These are phyloP conservation scores for Oasisia sp. DNA, from an alignment of 2,888 invertebrate genomes.

Conservation along the genomic window DNA sequence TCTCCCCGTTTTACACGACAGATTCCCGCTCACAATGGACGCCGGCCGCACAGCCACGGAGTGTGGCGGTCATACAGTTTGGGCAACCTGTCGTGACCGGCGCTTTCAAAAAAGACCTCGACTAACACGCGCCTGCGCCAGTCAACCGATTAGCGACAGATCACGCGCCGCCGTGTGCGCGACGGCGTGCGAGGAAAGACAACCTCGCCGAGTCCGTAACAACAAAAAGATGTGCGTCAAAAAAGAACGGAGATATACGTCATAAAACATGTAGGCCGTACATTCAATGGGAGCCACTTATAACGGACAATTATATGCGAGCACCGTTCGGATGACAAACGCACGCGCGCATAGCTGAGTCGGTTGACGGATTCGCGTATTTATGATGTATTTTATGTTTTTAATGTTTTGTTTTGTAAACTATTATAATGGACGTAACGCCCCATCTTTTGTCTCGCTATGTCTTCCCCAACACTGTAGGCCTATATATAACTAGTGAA, in stretches of 20 bases:
- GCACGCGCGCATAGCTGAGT: no score
- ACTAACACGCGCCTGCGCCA: not conserved
- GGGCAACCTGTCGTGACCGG: not conserved
- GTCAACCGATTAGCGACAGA: not conserved
- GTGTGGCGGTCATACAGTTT: not conserved
- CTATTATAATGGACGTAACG: no score
- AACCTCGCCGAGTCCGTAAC: not conserved
- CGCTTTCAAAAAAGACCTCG: not conserved
- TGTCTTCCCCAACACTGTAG: no score
- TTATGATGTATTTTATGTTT: no score
- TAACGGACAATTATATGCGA: not conserved
- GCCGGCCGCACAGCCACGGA: not conserved
- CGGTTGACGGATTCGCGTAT: no score
- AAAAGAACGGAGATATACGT: no score
- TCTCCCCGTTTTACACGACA: not conserved
- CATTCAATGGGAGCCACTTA: no score
- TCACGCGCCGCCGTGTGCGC: not conserved
- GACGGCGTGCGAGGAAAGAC: not conserved
- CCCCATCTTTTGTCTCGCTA: no score
- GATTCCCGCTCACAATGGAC: not conserved
- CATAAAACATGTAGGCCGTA: no score
- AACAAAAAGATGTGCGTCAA: not conserved
- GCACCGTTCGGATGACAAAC: no score
- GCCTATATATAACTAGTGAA: no score
- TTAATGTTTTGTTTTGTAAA: no score